Conservation (phyloP, 2,888 invertebrate species). For the Onchidella celtica region DNA sequence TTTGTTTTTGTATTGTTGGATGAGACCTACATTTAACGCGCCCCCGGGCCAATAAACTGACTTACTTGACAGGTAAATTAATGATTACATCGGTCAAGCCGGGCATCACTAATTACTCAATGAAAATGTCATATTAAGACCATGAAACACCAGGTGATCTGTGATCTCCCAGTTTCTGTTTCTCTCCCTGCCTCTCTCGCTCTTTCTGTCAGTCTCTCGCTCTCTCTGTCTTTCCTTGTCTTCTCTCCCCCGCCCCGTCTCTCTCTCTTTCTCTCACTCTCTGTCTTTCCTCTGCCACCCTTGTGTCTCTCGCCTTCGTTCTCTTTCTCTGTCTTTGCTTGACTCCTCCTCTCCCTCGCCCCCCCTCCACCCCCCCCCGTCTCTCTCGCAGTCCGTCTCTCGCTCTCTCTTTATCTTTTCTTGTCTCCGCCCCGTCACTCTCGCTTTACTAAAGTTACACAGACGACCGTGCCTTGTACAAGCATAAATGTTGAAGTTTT, state of each 20-base stretch:
- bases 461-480: too few relatives aligned
- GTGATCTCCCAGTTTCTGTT: too few relatives aligned
- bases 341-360: conserved; percentile 9
- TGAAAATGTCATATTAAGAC: too few relatives aligned
- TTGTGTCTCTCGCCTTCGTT: background rate
- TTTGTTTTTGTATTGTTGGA: too few relatives aligned
- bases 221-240: conserved; percentile 18
- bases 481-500: too few relatives aligned
- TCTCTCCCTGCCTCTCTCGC: background rate
- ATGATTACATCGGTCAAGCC: too few relatives aligned
- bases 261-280: conserved; percentile 10
- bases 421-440: background rate
- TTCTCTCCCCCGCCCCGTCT: conserved; percentile 15
- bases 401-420: background rate
- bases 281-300: background rate
- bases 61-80: too few relatives aligned
- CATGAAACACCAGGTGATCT: too few relatives aligned
- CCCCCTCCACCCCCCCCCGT: background rate
- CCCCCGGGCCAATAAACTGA: too few relatives aligned
- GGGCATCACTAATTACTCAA: too few relatives aligned
- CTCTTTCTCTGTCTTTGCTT: background rate
- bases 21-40: too few relatives aligned
- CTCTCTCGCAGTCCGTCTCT: background rate
- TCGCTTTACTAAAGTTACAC: too few relatives aligned
- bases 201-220: conserved; percentile 6